Evolutionary conservation across 2,797 vertebrate species (phyloP).

Genomic region (Enteromius trimaculatus): DNA sequence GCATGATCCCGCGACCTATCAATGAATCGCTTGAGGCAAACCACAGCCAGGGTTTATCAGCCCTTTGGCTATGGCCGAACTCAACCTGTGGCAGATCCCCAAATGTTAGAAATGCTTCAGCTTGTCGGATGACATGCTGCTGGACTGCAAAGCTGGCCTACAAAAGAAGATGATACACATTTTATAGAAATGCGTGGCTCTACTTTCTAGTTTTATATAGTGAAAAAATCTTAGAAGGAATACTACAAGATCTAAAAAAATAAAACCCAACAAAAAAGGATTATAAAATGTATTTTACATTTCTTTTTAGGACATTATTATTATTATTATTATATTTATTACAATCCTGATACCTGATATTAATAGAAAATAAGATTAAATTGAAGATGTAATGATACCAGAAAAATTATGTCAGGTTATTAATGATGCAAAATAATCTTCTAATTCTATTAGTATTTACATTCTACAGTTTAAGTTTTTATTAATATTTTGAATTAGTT

Average conservation of each 20-base stretch:
- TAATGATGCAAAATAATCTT: background rate
- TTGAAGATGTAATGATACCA: too few species aligned
- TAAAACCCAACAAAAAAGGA: too few species aligned
- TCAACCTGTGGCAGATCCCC: slow-evolving; percentile 93
- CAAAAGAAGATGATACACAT: slow-evolving; percentile 52
- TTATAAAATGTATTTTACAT: background rate
- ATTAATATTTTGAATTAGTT: background rate
- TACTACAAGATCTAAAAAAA: background rate
- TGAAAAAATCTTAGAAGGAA: background rate
- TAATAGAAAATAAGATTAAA: too few species aligned
- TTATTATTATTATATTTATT: background rate
- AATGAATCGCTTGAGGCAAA: slow-evolving; percentile 93
- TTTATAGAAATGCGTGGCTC: background rate
- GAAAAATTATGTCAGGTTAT: too few species aligned
- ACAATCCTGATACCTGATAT: background rate
- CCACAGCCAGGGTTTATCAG: slow-evolving; percentile 95
- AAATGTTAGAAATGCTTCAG: slow-evolving; percentile 92
- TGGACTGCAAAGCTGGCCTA: slow-evolving; percentile 98
- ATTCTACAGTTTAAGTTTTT: background rate
- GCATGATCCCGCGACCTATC: slow-evolving; percentile 95
- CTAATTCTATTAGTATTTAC: background rate
- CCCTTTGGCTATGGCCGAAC: slow-evolving; percentile 80
- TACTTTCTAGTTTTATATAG: background rate
- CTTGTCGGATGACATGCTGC: slow-evolving; percentile 93
- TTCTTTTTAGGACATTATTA: background rate